phyloP scores from a whole-genome alignment of 2,888 invertebrate species.

The Graphium colonna region DNA sequence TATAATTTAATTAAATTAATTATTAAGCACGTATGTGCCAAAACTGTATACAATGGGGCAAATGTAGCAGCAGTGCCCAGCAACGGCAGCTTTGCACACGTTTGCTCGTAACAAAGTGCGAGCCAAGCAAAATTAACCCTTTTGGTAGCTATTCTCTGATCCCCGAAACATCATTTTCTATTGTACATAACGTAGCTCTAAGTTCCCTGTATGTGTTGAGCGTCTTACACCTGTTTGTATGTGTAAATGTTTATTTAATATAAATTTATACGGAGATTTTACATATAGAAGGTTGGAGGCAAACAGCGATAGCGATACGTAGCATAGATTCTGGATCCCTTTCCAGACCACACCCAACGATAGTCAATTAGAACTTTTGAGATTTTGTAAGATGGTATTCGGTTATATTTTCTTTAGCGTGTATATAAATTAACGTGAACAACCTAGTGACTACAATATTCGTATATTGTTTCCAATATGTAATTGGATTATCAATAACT shows the following conservation, averaged over 20 bases:
- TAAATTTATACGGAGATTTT: slow-evolving; percentile 54
- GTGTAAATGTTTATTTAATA: slow-evolving; percentile 74
- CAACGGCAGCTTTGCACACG: slow-evolving; percentile 1
- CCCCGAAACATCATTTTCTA: slow-evolving; percentile 47
- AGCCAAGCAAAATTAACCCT: slow-evolving; percentile 26
- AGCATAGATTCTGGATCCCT: slow-evolving; percentile 65
- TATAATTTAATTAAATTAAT: slow-evolving; percentile 43
- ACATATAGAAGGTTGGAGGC: slow-evolving; percentile 51
- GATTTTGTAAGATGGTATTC: slow-evolving; percentile 66
- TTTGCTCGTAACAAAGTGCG: slow-evolving; percentile 19
- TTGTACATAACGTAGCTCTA: slow-evolving; percentile 68
- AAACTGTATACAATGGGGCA: slow-evolving; percentile 47
- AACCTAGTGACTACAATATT: slow-evolving; percentile 33
- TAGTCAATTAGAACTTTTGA: slow-evolving; percentile 78
- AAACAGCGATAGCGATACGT: slow-evolving; percentile 48
- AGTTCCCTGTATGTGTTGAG: slow-evolving; percentile 61
- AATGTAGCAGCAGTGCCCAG: slow-evolving; percentile 20
- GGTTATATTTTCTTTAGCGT: slow-evolving; percentile 54
- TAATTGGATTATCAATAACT: slow-evolving; percentile 48
- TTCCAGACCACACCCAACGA: slow-evolving; percentile 78
- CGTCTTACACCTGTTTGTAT: slow-evolving; percentile 73
- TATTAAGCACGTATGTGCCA: slow-evolving; percentile 68
- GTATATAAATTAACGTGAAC: slow-evolving; percentile 57
- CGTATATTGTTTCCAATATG: slow-evolving; percentile 33
- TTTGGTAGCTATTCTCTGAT: slow-evolving; percentile 33